A percentile compares a stretch with the other conserved stretches of the same genome.
Evolutionary conservation across 2,888 invertebrate genomes (phyloP).

Genomic region (Acleris literana): DNA sequence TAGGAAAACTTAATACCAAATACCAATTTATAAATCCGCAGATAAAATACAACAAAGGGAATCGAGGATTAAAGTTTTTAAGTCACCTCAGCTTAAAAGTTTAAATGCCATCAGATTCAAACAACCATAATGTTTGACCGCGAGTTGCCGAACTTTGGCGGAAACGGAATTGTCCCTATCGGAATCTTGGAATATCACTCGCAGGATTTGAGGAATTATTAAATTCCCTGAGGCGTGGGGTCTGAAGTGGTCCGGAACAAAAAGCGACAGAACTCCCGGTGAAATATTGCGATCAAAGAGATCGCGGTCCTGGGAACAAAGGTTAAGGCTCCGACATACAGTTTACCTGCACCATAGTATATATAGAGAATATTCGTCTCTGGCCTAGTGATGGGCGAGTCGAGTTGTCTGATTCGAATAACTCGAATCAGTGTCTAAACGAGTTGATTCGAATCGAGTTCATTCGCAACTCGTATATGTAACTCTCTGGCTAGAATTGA

Average conservation of each 20-base stretch:
- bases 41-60: constrained; percentile 2
- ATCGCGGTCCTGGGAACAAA: constrained; percentile 51
- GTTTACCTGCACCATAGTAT: too few species aligned
- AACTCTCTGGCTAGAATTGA: too few species aligned
- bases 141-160: constrained; percentile 45
- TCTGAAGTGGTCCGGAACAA: constrained; percentile 55
- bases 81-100: constrained; percentile 33
- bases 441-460: too few species aligned
- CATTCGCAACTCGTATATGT: too few species aligned
- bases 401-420: too few species aligned
- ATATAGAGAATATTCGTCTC: too few species aligned
- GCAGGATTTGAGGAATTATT: constrained; percentile 60
- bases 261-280: constrained; percentile 51
- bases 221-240: constrained; percentile 55
- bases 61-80: constrained; percentile 20
- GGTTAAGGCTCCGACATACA: constrained; percentile 29
- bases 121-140: constrained; percentile 36
- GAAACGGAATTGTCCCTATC: constrained; percentile 46
- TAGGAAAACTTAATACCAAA: neutral
- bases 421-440: too few species aligned
- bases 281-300: constrained; percentile 62
- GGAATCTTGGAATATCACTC: constrained; percentile 57
- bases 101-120: constrained; percentile 31
- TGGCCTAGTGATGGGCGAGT: too few species aligned
- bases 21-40: too few species aligned